Base-by-base conservation (phyloP, 1,140 invertebrate genomes). In the Drosophila tropicalis region DNA sequence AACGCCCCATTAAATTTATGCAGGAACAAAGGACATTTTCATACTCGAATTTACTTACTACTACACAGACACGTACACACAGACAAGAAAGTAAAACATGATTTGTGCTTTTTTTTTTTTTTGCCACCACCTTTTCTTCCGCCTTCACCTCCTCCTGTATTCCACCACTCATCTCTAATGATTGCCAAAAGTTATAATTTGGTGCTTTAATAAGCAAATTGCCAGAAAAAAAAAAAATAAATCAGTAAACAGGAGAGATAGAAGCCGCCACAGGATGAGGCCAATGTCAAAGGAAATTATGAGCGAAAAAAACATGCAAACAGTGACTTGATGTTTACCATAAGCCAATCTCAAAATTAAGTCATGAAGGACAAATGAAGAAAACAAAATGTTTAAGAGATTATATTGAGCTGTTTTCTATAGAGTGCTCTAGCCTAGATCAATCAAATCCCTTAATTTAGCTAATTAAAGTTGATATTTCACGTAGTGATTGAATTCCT, bases 11-110 rank as follows among this genome's bases (percentile, higher is more conserved):
- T 86, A 79, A 79, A 86, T 86, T 86, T 78, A 69, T 85, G 78
- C 78, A 81, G 58, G 77, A 84, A 84, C 82, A 86, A 81, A 81
- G 74, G 82, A 86, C 78, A 85, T 85, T 85, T 75, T 72, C 10
- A 51, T 51, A 51, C 19, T 12, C 44, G 17, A 51, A 51, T 51
- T 22, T 51, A 51, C 17, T 22, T 10, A 9, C 17, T 51, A 51
- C 44, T 19, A 51, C 19, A 51, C 44, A 51, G 44, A 22, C 44
- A 51, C 44, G 44, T 51, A 51, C 17, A 51, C 1, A 22, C 9
- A 9, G 17, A 19, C 15, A 51, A 6, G 4, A 22, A 51, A 51
- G 29, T 29, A 51, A 51, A 51, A 51, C 44, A 51, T 51, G 17
- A 51, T 51, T 51, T 51, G 44, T 51, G 17, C 17, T 12, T 51